phyloP scores from a whole-genome alignment of 1,140 invertebrate genomes.

The Arctopsyche grandis region DNA sequence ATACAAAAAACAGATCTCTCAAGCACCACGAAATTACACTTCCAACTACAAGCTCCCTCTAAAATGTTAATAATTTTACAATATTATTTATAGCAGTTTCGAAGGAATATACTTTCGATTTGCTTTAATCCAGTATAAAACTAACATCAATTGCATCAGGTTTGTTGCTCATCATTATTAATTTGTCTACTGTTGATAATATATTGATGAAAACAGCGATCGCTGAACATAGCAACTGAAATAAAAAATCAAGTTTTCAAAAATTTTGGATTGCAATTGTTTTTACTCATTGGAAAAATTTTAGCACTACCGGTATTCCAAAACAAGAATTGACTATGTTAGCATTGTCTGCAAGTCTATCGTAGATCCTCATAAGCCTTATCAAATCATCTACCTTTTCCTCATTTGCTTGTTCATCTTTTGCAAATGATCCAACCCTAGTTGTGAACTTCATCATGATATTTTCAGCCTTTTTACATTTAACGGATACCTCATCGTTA shows the following conservation, averaged over 20 bases:
- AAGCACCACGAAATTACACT: slow-evolving; percentile 45
- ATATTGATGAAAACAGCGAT: slow-evolving; percentile 50
- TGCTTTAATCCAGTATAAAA: neutral
- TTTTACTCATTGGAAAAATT: neutral
- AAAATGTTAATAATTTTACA: slow-evolving; percentile 8
- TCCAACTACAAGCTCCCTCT: slow-evolving; percentile 29
- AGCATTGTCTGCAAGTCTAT: slow-evolving; percentile 50
- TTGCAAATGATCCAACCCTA: neutral
- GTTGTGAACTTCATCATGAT: slow-evolving; percentile 33
- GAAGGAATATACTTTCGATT: neutral
- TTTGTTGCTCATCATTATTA: slow-evolving; percentile 37
- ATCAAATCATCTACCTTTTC: slow-evolving; percentile 46
- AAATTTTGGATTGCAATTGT: too few species aligned
- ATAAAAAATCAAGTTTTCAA: slow-evolving; percentile 3
- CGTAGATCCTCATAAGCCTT: slow-evolving; percentile 49
- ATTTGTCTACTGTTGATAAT: slow-evolving; percentile 45
- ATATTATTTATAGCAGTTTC: neutral
- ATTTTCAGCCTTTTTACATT: slow-evolving; percentile 29
- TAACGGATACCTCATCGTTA: slow-evolving; percentile 39
- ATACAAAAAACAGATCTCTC: slow-evolving; percentile 45
- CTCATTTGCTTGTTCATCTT: slow-evolving; percentile 20
- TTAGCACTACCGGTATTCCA: slow-evolving; percentile 50
- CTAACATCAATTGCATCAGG: slow-evolving; percentile 33
- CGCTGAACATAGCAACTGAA: slow-evolving; percentile 47
- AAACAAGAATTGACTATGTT: slow-evolving; percentile 53